A percentile compares a stretch with the other conserved stretches of the same genome.
phyloP scores from a whole-genome alignment of 2,113 vertebrate genomes.

The Anguilla japonica region DNA sequence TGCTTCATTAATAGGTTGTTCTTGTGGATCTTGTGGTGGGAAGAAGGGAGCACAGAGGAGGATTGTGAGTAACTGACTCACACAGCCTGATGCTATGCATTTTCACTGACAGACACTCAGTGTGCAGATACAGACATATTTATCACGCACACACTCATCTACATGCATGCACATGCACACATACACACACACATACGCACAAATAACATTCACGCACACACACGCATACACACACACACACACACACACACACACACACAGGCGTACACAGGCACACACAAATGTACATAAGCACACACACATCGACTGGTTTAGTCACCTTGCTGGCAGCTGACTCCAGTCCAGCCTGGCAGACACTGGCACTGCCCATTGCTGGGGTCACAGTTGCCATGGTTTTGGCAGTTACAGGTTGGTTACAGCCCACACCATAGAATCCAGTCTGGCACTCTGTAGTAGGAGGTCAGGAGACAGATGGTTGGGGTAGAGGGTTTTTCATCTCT shows the following conservation, averaged over 20 bases:
- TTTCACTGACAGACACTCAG: too few species aligned
- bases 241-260: conserved; percentile 23
- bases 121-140: not conserved
- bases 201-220: conserved; percentile 5
- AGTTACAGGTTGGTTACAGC: conserved; percentile 82
- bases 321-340: conserved; percentile 76
- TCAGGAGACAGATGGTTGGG: conserved; percentile 39
- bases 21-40: not conserved
- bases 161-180: not conserved
- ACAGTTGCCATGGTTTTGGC: conserved; percentile 78
- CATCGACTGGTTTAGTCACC: conserved; percentile 63
- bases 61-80: not conserved
- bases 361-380: conserved; percentile 78
- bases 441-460: conserved; percentile 74
- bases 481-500: not conserved
- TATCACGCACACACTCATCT: not conserved
- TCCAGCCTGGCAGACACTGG: conserved; percentile 81
- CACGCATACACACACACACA: conserved; percentile 8
- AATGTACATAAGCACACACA: conserved; percentile 27
- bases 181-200: conserved; percentile 12
- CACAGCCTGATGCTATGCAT: not conserved
- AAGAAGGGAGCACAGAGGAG: not conserved
- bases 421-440: conserved; percentile 70
- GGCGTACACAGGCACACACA: conserved; percentile 17
- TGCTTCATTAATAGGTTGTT: not conserved